phyloP scores from a whole-genome alignment of 2,888 invertebrate species.

The Tinea semifulvella region DNA sequence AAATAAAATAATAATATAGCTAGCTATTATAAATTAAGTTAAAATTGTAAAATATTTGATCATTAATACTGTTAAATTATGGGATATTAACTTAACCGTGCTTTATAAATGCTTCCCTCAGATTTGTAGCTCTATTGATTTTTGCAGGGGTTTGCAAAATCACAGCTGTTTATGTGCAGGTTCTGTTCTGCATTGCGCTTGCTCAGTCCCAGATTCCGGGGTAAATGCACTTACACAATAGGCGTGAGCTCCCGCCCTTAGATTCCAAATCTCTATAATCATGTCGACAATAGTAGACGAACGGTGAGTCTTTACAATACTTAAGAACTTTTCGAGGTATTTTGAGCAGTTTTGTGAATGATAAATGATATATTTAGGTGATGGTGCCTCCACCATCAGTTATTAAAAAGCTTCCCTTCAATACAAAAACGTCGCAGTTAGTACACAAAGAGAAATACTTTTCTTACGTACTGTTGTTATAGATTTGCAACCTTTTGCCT shows the following conservation, averaged over 20 bases:
- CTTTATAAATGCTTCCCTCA: background rate
- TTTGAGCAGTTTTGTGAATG: constrained; percentile 1
- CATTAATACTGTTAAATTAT: too few relatives aligned
- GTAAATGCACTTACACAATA: constrained; percentile 38
- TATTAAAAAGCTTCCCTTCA: too few relatives aligned
- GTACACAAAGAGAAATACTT: too few relatives aligned
- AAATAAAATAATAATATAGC: too few relatives aligned
- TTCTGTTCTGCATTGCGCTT: constrained; percentile 58
- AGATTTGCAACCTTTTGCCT: too few relatives aligned
- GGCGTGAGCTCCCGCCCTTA: constrained; percentile 24
- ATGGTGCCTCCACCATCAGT: too few relatives aligned
- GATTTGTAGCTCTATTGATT: constrained; percentile 40
- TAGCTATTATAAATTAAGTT: too few relatives aligned
- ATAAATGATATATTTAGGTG: too few relatives aligned
- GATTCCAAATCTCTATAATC: constrained; percentile 33
- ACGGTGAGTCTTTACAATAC: constrained; percentile 36
- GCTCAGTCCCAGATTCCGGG: constrained; percentile 30
- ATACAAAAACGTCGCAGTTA: too few relatives aligned
- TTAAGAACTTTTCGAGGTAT: background rate
- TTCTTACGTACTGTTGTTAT: too few relatives aligned
- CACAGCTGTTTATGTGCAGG: constrained; percentile 50
- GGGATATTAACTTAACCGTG: too few relatives aligned
- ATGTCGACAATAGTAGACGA: constrained; percentile 48
- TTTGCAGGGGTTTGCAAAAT: constrained; percentile 31
- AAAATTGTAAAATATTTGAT: too few relatives aligned